Base-by-base conservation (phyloP, 1,140 invertebrate species). In the Aphelenchoides besseyi region DNA sequence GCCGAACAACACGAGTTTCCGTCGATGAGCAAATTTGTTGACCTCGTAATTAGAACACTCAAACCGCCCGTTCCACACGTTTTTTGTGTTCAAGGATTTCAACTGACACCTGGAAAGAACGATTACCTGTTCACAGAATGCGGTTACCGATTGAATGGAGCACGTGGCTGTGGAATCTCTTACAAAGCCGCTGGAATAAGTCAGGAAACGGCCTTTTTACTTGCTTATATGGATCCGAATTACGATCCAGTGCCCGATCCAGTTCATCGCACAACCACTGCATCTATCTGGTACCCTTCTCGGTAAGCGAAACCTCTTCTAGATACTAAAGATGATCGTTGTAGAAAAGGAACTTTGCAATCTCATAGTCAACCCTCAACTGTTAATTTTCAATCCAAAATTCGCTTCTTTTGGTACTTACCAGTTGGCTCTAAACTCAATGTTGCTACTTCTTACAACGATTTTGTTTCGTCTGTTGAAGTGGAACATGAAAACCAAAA, bases 41-140 rank as follows among this genome's bases (percentile, higher is more conserved):
- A 35, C 0, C n/a, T 30, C 30, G 71, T 61, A 9, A 63, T 57
- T 2, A 53, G 33, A 48, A 64, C 32, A 37, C 29, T 73, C 0
- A 61, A 73, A 18, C 71, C 71, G 16, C 71, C 71, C 3, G 28
- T 70, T 37, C 71, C 71, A 16, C 71, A 73, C 33, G 28, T 73
- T 18, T 73, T 73, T 41, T 73, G 68, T 30, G 71, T 73, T n/a
- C 71, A 73, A 73, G 71, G 71, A 16, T 72, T 73, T 59, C 71
- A 73, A 41, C 29, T 73, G 35, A 28, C 68, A 32, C 48, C 41
- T 1, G 5, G 30, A 3, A 73, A 30, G 3, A 18, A 57, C 28
- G 23, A 59, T 28, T 73, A 73, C 33, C 29, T 73, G 3, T 73
- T 73, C 26, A 73, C 61, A 16, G 71, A 73, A 36, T 75, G 73